phyloP scores from a whole-genome alignment of 2,888 invertebrate genomes.

The Leptodirus hochenwartii region DNA sequence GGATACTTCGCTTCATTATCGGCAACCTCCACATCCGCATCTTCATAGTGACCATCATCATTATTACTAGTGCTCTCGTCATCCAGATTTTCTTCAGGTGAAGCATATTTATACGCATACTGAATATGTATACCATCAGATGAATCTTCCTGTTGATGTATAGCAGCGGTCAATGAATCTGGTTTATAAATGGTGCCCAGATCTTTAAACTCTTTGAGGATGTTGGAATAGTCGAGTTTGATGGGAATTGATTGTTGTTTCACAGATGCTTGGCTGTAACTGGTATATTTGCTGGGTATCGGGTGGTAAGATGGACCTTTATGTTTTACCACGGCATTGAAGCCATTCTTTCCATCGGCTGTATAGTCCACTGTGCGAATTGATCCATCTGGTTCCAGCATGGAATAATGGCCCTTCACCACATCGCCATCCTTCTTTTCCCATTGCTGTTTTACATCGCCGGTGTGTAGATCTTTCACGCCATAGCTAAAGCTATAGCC shows the following conservation, averaged over 20 bases:
- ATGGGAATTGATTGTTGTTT: slow-evolving; percentile 11
- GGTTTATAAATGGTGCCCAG: too few relatives aligned
- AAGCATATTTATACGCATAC: too few relatives aligned
- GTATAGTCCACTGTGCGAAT: slow-evolving; percentile 41
- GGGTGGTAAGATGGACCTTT: slow-evolving; percentile 28
- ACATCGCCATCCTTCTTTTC: slow-evolving; percentile 41
- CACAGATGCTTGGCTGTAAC: neutral
- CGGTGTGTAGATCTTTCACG: slow-evolving; percentile 38
- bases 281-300: too few relatives aligned
- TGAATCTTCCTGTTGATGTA: too few relatives aligned
- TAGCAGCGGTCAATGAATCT: too few relatives aligned
- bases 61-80: too few relatives aligned
- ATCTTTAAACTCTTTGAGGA: too few relatives aligned
- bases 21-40: too few relatives aligned
- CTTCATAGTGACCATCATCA: too few relatives aligned
- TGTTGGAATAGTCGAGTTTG: slow-evolving; percentile 17
- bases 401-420: slow-evolving; percentile 45
- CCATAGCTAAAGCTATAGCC: slow-evolving; percentile 44
- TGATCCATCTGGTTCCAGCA: slow-evolving; percentile 47
- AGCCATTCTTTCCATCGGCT: slow-evolving; percentile 36
- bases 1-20: too few relatives aligned
- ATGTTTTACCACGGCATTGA: slow-evolving; percentile 37
- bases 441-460: slow-evolving; percentile 42
- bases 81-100: too few relatives aligned
- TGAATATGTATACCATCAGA: too few relatives aligned